These are phyloP conservation scores for Poecilia latipinna DNA, from an alignment of 2,113 vertebrate species.

Conservation along the genomic window DNA sequence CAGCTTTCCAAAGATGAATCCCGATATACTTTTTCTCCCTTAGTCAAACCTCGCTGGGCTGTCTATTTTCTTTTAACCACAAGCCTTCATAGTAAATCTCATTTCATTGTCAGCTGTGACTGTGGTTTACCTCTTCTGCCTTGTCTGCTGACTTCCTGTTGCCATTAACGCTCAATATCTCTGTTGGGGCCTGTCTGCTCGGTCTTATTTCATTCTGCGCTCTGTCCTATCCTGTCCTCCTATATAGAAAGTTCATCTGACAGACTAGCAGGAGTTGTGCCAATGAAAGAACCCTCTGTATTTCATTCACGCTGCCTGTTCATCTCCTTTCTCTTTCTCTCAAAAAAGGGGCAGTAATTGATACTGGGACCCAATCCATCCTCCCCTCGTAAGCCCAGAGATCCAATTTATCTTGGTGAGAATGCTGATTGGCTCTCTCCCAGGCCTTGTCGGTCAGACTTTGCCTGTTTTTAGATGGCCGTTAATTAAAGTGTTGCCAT, in stretches of 20 bases:
- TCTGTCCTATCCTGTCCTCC: slow-evolving; percentile 63
- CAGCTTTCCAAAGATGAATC: slow-evolving; percentile 50
- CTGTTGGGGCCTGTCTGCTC: slow-evolving; percentile 72
- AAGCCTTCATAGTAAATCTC: slow-evolving; percentile 78
- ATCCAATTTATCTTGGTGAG: slow-evolving; percentile 81
- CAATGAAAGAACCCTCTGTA: slow-evolving; percentile 68
- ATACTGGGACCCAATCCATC: slow-evolving; percentile 80
- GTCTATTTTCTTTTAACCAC: slow-evolving; percentile 75
- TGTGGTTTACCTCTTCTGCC: slow-evolving; percentile 73
- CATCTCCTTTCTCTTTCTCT: slow-evolving; percentile 65
- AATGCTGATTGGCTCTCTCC: slow-evolving; percentile 77
- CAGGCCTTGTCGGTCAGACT: slow-evolving; percentile 78
- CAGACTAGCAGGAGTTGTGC: slow-evolving; percentile 63
- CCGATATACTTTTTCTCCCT: slow-evolving; percentile 45
- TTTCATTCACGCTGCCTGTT: slow-evolving; percentile 76
- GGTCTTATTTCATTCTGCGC: slow-evolving; percentile 75
- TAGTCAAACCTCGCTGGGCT: slow-evolving; percentile 51
- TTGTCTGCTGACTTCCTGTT: slow-evolving; percentile 76
- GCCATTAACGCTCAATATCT: slow-evolving; percentile 80
- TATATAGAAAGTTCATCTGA: slow-evolving; percentile 74
- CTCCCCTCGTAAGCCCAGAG: slow-evolving; percentile 75
- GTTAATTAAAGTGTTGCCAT: slow-evolving; percentile 80
- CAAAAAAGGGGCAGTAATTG: slow-evolving; percentile 79
- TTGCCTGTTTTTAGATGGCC: slow-evolving; percentile 79
- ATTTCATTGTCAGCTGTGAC: slow-evolving; percentile 74